phyloP scores from a whole-genome alignment of 2,113 vertebrate genomes.

The Spilogale gracilis region DNA sequence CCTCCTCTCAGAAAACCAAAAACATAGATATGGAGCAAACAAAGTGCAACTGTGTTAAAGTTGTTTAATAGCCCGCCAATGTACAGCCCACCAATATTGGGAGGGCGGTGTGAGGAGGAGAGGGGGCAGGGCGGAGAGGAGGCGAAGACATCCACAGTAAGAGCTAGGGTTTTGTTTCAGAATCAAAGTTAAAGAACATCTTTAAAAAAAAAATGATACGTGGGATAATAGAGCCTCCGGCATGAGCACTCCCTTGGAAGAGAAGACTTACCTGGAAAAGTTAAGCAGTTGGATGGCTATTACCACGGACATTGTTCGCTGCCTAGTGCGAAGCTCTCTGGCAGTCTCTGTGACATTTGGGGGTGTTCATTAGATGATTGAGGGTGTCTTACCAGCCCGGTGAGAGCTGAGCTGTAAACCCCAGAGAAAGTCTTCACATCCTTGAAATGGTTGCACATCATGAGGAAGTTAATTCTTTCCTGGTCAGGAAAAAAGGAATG shows the following conservation, averaged over 20 bases:
- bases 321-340: background rate
- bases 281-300: background rate
- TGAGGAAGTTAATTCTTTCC: constrained; percentile 48
- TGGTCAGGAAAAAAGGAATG: constrained; percentile 31
- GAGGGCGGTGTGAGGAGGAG: fast-evolving
- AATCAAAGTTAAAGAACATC: constrained; percentile 35
- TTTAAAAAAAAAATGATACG: constrained; percentile 43
- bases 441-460: background rate
- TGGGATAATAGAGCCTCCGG: background rate
- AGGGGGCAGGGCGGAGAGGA: background rate
- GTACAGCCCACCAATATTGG: constrained; percentile 54
- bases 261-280: constrained; percentile 18
- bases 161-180: constrained; percentile 74
- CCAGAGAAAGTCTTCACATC: background rate
- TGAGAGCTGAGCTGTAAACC: background rate
- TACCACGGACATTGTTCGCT: background rate
- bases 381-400: background rate
- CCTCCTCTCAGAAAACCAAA: constrained; percentile 79
- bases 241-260: background rate
- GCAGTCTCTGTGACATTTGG: background rate
- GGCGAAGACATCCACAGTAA: constrained; percentile 63
- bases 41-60: constrained; percentile 84
- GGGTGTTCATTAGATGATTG: background rate
- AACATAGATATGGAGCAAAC: constrained; percentile 78
- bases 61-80: constrained; percentile 79